A percentile compares a stretch with the other conserved stretches of the same genome.
These are phyloP conservation scores for Therioaphis trifolii DNA, from an alignment of 2,888 invertebrate genomes.

Conservation along the genomic window DNA sequence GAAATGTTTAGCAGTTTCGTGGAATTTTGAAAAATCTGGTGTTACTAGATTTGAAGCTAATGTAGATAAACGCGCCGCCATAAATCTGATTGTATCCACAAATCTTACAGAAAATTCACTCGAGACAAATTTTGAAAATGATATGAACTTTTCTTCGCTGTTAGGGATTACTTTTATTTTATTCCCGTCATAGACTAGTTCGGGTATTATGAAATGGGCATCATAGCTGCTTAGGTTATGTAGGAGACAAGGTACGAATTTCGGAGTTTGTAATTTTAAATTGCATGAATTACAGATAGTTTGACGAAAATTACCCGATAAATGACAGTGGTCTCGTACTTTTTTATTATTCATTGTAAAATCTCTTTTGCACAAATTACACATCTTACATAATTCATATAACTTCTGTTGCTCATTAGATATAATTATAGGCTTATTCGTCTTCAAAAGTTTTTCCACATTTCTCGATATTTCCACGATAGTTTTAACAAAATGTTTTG, in stretches of 20 bases:
- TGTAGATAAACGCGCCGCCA: conserved; percentile 45
- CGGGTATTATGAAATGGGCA: conserved; percentile 67
- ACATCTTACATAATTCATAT: not conserved
- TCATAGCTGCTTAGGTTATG: conserved; percentile 67
- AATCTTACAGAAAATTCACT: not conserved
- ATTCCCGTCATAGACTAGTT: conserved; percentile 65
- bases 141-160: conserved; percentile 68
- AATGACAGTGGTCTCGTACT: not conserved
- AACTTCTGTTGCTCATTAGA: not conserved
- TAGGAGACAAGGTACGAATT: not conserved
- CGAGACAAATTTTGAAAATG: conserved; percentile 66
- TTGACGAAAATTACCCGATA: not conserved
- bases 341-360: not conserved
- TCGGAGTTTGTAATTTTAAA: not conserved
- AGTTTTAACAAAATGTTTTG: not conserved
- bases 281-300: not conserved
- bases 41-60: conserved; percentile 39
- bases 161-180: conserved; percentile 66
- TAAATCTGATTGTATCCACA: conserved; percentile 40
- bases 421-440: not conserved
- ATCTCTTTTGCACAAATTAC: conserved; percentile 1
- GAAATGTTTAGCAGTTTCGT: conserved; percentile 11
- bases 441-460: not conserved
- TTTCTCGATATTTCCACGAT: not conserved
- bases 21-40: not conserved